Percentiles rank a stretch among this genome's conserved stretches.
phyloP scores from a whole-genome alignment of 2,797 vertebrate species.

The Syngnathus acus region DNA sequence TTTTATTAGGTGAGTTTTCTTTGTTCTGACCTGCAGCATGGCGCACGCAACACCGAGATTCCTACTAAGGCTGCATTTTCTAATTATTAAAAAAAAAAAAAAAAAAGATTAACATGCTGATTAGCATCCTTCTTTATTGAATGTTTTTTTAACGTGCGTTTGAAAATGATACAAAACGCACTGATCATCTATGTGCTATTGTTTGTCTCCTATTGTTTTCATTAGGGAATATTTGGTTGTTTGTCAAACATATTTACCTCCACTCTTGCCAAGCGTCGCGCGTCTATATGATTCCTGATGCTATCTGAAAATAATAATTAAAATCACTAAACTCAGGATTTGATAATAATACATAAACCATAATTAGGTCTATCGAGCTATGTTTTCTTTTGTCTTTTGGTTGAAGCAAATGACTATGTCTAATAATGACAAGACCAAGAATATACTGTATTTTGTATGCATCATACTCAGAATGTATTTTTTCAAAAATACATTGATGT shows the following conservation, averaged over 20 bases:
- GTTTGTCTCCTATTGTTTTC: constrained; percentile 54
- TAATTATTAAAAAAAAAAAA: neutral
- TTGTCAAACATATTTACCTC: constrained; percentile 4
- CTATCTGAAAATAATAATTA: constrained; percentile 32
- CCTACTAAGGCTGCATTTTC: neutral
- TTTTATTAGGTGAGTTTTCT: constrained; percentile 5
- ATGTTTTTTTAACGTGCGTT: neutral
- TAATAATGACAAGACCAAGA: neutral
- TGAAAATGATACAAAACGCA: neutral
- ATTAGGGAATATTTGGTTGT: constrained; percentile 28
- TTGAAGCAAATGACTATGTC: neutral
- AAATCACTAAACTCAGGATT: constrained; percentile 13
- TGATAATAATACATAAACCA: constrained; percentile 16
- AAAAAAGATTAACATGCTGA: neutral
- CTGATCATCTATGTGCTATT: constrained; percentile 22
- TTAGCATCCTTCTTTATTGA: neutral
- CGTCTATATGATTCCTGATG: constrained; percentile 5
- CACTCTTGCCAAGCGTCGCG: constrained; percentile 5
- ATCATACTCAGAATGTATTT: too few relatives aligned
- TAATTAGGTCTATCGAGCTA: constrained; percentile 13
- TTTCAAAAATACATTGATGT: neutral
- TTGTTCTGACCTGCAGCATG: neutral
- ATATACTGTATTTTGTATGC: too few relatives aligned
- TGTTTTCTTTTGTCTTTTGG: neutral
- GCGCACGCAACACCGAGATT: neutral